phyloP scores from a whole-genome alignment of 2,797 vertebrate genomes.

The Notolepis coatsorum region DNA sequence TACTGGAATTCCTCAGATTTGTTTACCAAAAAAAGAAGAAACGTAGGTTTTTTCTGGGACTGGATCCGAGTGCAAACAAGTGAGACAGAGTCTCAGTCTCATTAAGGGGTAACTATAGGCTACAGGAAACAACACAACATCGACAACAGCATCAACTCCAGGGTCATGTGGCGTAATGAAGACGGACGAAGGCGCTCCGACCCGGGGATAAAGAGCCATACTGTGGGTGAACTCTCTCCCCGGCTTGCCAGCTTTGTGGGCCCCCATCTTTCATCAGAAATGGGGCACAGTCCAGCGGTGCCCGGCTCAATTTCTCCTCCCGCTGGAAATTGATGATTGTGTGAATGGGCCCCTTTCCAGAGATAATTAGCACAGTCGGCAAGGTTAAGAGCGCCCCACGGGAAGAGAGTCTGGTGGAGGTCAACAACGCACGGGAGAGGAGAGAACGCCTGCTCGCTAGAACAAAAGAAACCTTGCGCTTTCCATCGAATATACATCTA shows the following conservation, averaged over 20 bases:
- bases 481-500: no score
- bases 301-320: constrained; percentile 66
- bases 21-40: no score
- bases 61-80: no score
- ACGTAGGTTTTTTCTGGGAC: no score
- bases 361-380: constrained; percentile 79
- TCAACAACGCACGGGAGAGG: constrained; percentile 63
- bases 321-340: constrained; percentile 76
- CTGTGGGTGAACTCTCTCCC: constrained; percentile 60
- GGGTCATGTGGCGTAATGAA: constrained; percentile 72
- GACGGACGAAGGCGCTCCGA: constrained; percentile 56
- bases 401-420: constrained; percentile 59
- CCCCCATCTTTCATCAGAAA: constrained; percentile 74
- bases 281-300: constrained; percentile 63
- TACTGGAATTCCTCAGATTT: no score
- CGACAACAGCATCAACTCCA: constrained; percentile 59
- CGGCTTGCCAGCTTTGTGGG: constrained; percentile 50
- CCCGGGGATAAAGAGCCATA: constrained; percentile 65
- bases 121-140: constrained; percentile 57
- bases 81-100: constrained; percentile 8
- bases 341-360: constrained; percentile 76
- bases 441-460: constrained; percentile 29
- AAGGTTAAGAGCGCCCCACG: constrained; percentile 72
- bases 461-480: constrained; percentile 43
- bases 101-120: constrained; percentile 51